phyloP scores from a whole-genome alignment of 2,888 invertebrate genomes.

The Agonum fuliginosum region DNA sequence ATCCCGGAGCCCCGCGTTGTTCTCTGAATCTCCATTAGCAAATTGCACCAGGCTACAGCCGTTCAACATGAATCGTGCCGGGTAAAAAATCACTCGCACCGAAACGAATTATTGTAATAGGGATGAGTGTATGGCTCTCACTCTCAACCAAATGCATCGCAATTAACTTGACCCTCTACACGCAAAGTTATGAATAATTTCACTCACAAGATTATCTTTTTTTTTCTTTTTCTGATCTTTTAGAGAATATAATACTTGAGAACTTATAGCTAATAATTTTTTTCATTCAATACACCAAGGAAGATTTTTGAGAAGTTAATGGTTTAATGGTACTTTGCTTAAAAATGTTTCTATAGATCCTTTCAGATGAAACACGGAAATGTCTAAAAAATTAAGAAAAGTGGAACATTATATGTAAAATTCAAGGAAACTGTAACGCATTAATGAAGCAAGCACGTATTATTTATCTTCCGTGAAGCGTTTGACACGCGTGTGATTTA shows the following conservation, averaged over 20 bases:
- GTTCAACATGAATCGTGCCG: conserved; percentile 23
- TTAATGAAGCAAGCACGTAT: neutral
- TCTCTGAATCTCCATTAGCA: conserved; percentile 28
- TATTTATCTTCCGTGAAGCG: conserved; percentile 30
- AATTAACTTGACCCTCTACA: conserved; percentile 33
- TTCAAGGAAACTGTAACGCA: neutral
- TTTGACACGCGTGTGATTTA: conserved; percentile 25
- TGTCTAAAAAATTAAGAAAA: no score
- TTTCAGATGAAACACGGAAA: no score
- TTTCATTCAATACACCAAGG: no score
- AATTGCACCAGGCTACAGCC: conserved; percentile 15
- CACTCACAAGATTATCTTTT: neutral
- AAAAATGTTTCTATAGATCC: no score
- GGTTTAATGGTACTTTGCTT: no score
- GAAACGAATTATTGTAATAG: conserved; percentile 34
- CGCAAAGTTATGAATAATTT: conserved; percentile 1
- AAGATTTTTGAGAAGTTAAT: no score
- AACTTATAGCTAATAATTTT: no score
- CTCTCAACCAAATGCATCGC: conserved; percentile 37
- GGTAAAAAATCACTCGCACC: conserved; percentile 38
- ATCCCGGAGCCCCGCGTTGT: conserved; percentile 8
- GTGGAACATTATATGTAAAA: neutral
- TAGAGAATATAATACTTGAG: no score
- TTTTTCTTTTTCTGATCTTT: neutral
- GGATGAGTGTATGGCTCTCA: conserved; percentile 5